Evolutionary conservation across 2,888 invertebrate species (phyloP).

Genomic region (Folsomia candida): DNA sequence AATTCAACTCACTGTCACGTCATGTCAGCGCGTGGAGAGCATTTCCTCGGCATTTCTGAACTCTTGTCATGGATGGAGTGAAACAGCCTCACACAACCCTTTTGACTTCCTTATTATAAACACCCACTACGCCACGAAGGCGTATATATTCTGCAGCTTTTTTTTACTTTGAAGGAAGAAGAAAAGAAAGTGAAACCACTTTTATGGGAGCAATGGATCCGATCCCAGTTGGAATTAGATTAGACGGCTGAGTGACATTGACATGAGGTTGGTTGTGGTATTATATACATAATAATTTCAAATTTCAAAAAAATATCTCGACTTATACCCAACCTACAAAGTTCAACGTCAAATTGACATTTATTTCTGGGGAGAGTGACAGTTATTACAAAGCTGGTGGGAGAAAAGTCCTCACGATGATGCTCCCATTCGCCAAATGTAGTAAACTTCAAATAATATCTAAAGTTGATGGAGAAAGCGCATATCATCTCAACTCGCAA

Average conservation of each 20-base stretch:
- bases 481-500: too few relatives aligned
- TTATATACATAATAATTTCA: background rate
- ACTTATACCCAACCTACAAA: background rate
- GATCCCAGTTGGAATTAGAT: constrained; percentile 1
- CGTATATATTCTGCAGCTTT: too few relatives aligned
- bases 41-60: background rate
- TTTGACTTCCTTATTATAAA: background rate
- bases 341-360: background rate
- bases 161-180: background rate
- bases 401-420: too few relatives aligned
- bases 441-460: too few relatives aligned
- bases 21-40: background rate
- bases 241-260: constrained; percentile 8
- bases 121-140: too few relatives aligned
- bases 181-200: background rate
- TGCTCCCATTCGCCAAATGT: too few relatives aligned
- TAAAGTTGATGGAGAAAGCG: too few relatives aligned
- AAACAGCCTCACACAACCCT: background rate
- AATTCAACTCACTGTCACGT: background rate
- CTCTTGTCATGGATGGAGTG: background rate
- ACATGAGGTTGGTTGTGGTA: background rate
- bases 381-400: background rate
- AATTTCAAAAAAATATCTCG: constrained; percentile 8
- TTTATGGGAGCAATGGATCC: background rate
- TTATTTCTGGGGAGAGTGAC: background rate